phyloP scores from a whole-genome alignment of 2,888 invertebrate species.

The Drosophila neonasuta region DNA sequence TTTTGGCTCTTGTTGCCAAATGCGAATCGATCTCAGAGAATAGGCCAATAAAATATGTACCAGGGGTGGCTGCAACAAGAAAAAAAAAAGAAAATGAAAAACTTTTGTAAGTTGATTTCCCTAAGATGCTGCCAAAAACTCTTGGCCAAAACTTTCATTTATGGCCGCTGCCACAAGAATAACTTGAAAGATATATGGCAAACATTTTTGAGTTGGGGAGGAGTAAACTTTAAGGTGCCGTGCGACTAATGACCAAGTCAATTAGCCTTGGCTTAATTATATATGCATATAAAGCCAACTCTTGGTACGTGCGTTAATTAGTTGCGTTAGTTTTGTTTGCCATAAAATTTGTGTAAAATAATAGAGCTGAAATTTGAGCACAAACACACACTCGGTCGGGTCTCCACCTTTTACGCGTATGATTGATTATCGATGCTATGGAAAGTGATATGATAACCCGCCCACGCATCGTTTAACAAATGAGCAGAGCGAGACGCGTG shows the following conservation, averaged over 20 bases:
- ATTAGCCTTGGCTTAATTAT: constrained; percentile 34
- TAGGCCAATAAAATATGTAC: constrained; percentile 41
- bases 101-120: constrained; percentile 39
- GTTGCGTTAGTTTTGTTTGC: constrained; percentile 21
- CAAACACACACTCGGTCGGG: too few relatives aligned
- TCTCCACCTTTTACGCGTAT: constrained; percentile 32
- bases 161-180: constrained; percentile 5
- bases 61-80: background rate
- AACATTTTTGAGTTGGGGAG: background rate
- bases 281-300: background rate
- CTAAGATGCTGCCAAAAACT: constrained; percentile 32
- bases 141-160: constrained; percentile 17
- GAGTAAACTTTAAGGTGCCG: constrained; percentile 18
- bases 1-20: constrained; percentile 5
- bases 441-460: constrained; percentile 38
- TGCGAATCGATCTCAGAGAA: constrained; percentile 3
- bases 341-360: constrained; percentile 23
- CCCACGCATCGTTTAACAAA: constrained; percentile 65
- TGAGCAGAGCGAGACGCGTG: constrained; percentile 31
- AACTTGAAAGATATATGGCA: constrained; percentile 3
- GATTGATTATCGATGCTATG: constrained; percentile 66
- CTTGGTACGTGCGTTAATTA: constrained; percentile 39
- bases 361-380: background rate
- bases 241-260: constrained; percentile 34
- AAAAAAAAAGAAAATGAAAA: constrained; percentile 2